phyloP scores from a whole-genome alignment of 2,888 invertebrate species.

The Erebia epiphron region DNA sequence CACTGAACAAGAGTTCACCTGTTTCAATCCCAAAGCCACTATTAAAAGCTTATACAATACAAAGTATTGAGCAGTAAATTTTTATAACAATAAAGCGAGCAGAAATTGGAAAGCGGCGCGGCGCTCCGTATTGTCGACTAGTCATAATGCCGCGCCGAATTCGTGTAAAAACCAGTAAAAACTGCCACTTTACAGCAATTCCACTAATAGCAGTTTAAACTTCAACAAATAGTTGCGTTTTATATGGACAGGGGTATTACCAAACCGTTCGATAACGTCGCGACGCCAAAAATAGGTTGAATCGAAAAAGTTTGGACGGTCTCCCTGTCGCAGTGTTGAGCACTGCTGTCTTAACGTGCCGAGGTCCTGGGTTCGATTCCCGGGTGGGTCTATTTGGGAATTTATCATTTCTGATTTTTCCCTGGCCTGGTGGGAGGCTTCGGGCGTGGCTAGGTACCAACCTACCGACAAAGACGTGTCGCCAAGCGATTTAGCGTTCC shows the following conservation, averaged over 20 bases:
- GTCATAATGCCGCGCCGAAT: constrained; percentile 38
- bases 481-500: too few species aligned
- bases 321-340: too few species aligned
- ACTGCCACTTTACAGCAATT: constrained; percentile 48
- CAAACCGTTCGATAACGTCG: constrained; percentile 34
- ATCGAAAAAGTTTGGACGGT: constrained; percentile 1
- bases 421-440: too few species aligned
- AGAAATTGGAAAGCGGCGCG: constrained; percentile 31
- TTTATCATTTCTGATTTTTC: too few species aligned
- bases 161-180: constrained; percentile 53
- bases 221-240: constrained; percentile 52
- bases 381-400: too few species aligned
- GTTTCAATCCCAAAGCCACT: constrained; percentile 7
- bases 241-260: constrained; percentile 38
- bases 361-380: too few species aligned
- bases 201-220: constrained; percentile 51
- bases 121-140: constrained; percentile 33
- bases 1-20: constrained; percentile 14
- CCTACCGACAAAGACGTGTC: too few species aligned
- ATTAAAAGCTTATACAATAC: constrained; percentile 22
- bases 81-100: constrained; percentile 28
- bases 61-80: constrained; percentile 22
- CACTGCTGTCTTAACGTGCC: too few species aligned
- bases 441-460: too few species aligned
- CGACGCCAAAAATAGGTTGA: constrained; percentile 5